Percentiles rank a stretch among this genome's conserved stretches.
phyloP scores from a whole-genome alignment of 1,140 invertebrate species.

The Ceratina calcarata region DNA sequence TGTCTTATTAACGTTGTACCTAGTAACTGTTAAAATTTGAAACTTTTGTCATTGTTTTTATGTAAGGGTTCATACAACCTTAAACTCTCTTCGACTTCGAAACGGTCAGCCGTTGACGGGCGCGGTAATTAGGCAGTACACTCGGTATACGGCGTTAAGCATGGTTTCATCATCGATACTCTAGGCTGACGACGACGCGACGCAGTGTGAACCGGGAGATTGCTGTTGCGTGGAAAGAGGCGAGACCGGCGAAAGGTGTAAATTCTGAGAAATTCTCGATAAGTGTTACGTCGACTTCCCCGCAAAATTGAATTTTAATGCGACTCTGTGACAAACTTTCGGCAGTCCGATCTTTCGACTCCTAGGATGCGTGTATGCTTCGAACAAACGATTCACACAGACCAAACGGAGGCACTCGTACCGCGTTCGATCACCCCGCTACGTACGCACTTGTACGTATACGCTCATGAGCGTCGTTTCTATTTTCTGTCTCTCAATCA shows the following conservation, averaged over 20 bases:
- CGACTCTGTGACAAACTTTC: constrained; percentile 20
- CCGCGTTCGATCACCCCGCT: constrained; percentile 28
- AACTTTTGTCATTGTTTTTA: too few species aligned
- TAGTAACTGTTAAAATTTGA: too few species aligned
- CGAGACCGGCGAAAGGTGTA: background rate
- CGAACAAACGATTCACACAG: constrained; percentile 3
- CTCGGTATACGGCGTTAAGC: too few species aligned
- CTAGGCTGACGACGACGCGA: background rate
- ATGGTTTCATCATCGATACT: too few species aligned
- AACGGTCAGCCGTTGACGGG: too few species aligned
- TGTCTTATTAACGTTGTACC: too few species aligned
- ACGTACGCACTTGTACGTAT: constrained; percentile 32
- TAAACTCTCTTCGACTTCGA: too few species aligned
- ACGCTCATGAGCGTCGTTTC: background rate
- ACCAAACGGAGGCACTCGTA: background rate
- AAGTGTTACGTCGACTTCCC: background rate
- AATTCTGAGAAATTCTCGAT: constrained; percentile 28
- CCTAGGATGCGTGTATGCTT: too few species aligned
- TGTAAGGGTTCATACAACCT: too few species aligned
- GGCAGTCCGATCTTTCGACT: background rate
- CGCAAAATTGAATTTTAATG: background rate
- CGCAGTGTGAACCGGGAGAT: background rate
- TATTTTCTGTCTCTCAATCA: constrained; percentile 8
- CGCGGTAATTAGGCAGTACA: too few species aligned
- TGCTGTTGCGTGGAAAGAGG: constrained; percentile 1